A percentile compares a stretch with the other conserved stretches of the same genome.
phyloP scores from a whole-genome alignment of 35 echinoderm and acorn worm species.

The Heliocidaris tuberculata region DNA sequence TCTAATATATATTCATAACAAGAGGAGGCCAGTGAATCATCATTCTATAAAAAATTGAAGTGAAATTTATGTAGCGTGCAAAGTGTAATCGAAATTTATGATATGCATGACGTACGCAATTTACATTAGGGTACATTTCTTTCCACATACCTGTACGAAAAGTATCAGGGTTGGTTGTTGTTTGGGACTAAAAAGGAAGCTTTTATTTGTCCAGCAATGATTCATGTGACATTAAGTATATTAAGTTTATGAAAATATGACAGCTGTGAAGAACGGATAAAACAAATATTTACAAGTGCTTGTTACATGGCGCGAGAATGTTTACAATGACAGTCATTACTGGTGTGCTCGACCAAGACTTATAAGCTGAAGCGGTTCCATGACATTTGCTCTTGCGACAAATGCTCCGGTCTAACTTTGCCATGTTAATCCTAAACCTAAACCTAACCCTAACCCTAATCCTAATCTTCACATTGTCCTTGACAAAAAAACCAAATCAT shows the following conservation, averaged over 20 bases:
- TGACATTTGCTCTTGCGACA: too few relatives aligned
- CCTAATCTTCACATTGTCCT: too few relatives aligned
- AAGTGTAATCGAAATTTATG: neutral
- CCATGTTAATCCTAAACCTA: too few relatives aligned
- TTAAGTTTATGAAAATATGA: neutral
- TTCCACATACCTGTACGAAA: neutral
- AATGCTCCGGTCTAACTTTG: too few relatives aligned
- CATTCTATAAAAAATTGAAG: neutral
- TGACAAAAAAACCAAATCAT: too few relatives aligned
- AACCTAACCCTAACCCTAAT: too few relatives aligned
- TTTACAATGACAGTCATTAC: neutral
- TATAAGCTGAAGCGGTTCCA: neutral
- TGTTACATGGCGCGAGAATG: neutral
- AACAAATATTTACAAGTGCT: neutral
- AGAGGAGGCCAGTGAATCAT: too few relatives aligned
- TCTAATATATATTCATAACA: too few relatives aligned
- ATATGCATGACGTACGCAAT: neutral
- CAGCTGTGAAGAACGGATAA: neutral
- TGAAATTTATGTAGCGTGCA: neutral
- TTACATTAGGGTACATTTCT: neutral
- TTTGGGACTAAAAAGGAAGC: neutral
- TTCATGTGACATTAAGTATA: neutral
- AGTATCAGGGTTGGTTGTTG: neutral
- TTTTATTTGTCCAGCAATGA: neutral
- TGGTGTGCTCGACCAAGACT: neutral